Evolutionary conservation across 2,888 invertebrate genomes (phyloP).

Genomic region (Aporophyla lueneburgensis): DNA sequence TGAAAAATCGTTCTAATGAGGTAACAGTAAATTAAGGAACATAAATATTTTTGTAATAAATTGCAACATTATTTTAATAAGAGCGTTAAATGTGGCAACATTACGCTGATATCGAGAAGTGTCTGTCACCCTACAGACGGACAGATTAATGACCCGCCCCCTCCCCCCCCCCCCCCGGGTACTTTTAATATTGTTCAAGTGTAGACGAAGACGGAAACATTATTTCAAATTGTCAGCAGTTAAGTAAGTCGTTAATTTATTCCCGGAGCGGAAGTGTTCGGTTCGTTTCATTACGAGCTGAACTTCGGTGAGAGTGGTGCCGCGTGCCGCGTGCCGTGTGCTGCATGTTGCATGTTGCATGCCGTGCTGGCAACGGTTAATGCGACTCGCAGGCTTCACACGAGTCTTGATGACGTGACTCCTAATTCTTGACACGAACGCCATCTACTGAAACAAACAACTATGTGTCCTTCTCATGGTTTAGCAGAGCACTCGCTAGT

Average conservation of each 20-base stretch:
- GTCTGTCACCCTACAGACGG: not conserved
- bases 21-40: no score
- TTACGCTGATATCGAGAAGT: conserved; percentile 10
- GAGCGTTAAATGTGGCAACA: conserved; percentile 8
- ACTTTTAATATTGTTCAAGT: conserved; percentile 34
- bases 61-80: conserved; percentile 6
- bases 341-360: no score
- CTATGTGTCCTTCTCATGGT: not conserved
- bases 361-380: not conserved
- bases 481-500: no score
- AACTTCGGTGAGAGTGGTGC: conserved; percentile 2
- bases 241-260: conserved; percentile 31
- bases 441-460: not conserved
- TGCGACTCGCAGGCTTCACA: not conserved
- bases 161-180: not conserved
- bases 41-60: no score
- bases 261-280: conserved; percentile 11
- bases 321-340: no score
- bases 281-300: conserved; percentile 17
- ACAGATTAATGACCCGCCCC: conserved; percentile 14
- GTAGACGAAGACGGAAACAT: conserved; percentile 11
- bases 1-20: no score
- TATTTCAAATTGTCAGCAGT: conserved; percentile 28
- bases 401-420: not conserved
- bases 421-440: not conserved